These are phyloP conservation scores for Gibbula magus DNA, from an alignment of 2,888 invertebrate genomes.

Conservation along the genomic window DNA sequence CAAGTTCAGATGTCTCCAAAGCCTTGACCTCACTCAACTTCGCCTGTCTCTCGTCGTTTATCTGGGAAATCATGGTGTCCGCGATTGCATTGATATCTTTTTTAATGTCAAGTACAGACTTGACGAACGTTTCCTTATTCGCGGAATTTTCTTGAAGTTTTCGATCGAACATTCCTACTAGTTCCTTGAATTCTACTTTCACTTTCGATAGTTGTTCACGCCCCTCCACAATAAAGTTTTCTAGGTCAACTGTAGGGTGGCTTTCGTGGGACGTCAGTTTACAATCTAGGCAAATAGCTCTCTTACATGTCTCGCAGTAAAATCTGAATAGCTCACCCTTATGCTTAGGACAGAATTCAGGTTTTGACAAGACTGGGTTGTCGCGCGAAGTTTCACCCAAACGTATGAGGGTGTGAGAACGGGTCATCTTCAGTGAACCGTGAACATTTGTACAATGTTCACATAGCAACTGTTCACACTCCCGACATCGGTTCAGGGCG, in stretches of 20 bases:
- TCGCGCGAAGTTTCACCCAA: not conserved
- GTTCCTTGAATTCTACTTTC: not conserved
- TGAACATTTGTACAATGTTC: not conserved
- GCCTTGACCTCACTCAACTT: not conserved
- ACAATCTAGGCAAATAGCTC: constrained; percentile 25
- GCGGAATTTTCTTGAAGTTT: not conserved
- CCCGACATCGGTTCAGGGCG: not conserved
- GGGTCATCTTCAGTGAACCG: not conserved
- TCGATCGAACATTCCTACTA: not conserved
- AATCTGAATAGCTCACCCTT: constrained; percentile 22
- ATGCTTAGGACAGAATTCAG: constrained; percentile 6
- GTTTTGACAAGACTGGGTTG: not conserved
- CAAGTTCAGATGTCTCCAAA: not conserved
- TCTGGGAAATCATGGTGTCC: not conserved
- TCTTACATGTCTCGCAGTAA: constrained; percentile 7
- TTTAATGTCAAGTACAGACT: not conserved
- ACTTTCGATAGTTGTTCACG: not conserved
- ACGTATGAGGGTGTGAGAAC: not conserved
- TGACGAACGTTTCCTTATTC: not conserved
- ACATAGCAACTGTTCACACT: not conserved
- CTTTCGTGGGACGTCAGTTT: constrained; percentile 29
- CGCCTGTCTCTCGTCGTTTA: not conserved
- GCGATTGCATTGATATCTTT: not conserved
- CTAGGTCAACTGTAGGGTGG: constrained; percentile 17
- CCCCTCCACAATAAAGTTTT: not conserved